Evolutionary conservation across 2,113 vertebrate species (phyloP).

Genomic region (Gambusia holbrooki): DNA sequence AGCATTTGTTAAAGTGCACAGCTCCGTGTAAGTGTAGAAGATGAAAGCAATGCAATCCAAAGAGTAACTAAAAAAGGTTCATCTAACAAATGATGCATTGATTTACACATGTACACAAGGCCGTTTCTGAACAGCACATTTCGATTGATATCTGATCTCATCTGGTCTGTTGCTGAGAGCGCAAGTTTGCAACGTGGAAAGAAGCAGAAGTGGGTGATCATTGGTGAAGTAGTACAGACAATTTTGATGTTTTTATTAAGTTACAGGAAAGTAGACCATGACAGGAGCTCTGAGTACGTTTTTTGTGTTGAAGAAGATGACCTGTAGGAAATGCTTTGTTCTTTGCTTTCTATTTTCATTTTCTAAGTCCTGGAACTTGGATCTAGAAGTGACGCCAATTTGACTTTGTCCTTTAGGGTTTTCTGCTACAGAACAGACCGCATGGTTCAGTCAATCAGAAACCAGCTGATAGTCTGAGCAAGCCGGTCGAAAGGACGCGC

Average conservation of each 20-base stretch:
- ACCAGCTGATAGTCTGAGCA: too few relatives aligned
- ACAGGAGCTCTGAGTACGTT: too few relatives aligned
- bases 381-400: neutral
- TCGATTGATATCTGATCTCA: neutral
- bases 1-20: neutral
- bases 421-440: neutral
- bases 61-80: neutral
- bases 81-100: neutral
- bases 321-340: too few relatives aligned
- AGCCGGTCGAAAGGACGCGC: too few relatives aligned
- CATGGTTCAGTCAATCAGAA: neutral
- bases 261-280: too few relatives aligned
- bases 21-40: neutral
- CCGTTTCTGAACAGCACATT: neutral
- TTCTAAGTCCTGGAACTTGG: too few relatives aligned
- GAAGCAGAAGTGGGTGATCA: neutral
- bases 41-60: neutral
- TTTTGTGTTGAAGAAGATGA: too few relatives aligned
- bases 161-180: neutral
- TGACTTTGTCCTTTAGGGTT: neutral
- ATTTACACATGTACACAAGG: slow-evolving; percentile 6
- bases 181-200: neutral
- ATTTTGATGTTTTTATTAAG: neutral
- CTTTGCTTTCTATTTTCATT: neutral
- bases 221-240: neutral